Evolutionary conservation across 2,113 vertebrate species (phyloP), one percentile per base, ranked within the genome.

Genomic region (Reinhardtius hippoglossoides): DNA sequence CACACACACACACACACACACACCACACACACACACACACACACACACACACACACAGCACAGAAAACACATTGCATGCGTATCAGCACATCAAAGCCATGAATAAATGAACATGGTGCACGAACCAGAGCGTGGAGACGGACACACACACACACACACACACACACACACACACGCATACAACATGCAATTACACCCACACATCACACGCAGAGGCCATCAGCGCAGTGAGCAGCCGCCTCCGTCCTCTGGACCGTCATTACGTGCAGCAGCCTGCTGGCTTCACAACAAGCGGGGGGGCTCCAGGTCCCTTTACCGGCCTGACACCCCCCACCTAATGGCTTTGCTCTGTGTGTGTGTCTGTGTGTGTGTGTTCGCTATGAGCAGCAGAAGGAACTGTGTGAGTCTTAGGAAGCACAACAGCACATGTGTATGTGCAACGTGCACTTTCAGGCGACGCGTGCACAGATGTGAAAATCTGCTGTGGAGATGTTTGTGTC

Each of bases 51-150:
- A 31, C 31, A 31, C 31, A 31, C 6, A 3, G 1, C 46, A 16
- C 40, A 42, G 16, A 77, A 67, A 67, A 50, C 1, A 5, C 50
- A 69, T 56, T 31, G 1, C 69, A 21, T 50, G 64, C 59, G 70
- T 50, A 60, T 64, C 75, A 67, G 74, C 66, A 68, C 44, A 82
- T 74, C 65, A 85, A 74, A 87, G 68, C n/a, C 54, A 9, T 5
- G 56, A 73, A 81, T 69, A 82, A 76, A 77, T 48, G 78, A 80
- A 83, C 61, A 67, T 1, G 18, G 75, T 14, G 56, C 63, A 63
- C 56, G 27, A 76, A 67, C 52, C 40, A 26, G 62, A 82, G 75
- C 26, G 2, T 63, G 67, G 75, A 60, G 26, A 1, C 26, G 50
- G 52, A 71, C 71, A 8, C 48, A 58, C 82, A 2, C 74, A n/a